Evolutionary conservation across 2,113 vertebrate genomes (phyloP), one percentile per base, ranked within the genome.

Genomic region (Piaya cayana): DNA sequence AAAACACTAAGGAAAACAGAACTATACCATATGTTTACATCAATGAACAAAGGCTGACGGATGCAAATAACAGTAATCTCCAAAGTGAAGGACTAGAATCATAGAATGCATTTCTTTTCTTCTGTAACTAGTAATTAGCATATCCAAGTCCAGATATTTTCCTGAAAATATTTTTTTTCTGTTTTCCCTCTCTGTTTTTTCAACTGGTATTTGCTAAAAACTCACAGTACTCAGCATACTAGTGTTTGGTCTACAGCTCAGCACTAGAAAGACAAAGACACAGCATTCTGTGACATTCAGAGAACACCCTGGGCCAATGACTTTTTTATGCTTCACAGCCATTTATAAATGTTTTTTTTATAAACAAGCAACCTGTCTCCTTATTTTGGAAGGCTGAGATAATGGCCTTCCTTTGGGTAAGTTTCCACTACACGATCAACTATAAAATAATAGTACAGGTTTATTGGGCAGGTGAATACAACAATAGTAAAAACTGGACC

Each of bases 111-210:
- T 88, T 59, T 94, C n/a, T 96, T 97, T 95, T 82, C 88, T 88
- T 92, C 53, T 92, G 74, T 29, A 96, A 91, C 34, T 78, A 95
- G 27, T 70, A 89, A 95, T 92, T 94, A 94, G 86, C 63, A 79
- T 50, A 79, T 50, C 64, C 94, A 97, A 97, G 94, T 89, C 79
- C 97, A 97, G 90, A 96, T 47, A 97, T 91, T 60, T 56, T 39
- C 42, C 74, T 76, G 62, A 80, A 93, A 39, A 42, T 18, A 4
- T 6, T 1, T 43, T 76, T 90, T 76, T 56, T 10, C 50, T 64
- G 68, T 60, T 81, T 89, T 39, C 43, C 30, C 42, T 55, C 50
- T 67, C 53, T 59, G 26, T 45, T 97, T 94, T 97, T 94, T 94
- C n/a, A 59, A 93, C 32, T 16, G 68, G 43, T 83, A 90, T 96